Evolutionary conservation across 2,888 invertebrate genomes (phyloP).

Genomic region (Nesidiocoris tenuis): DNA sequence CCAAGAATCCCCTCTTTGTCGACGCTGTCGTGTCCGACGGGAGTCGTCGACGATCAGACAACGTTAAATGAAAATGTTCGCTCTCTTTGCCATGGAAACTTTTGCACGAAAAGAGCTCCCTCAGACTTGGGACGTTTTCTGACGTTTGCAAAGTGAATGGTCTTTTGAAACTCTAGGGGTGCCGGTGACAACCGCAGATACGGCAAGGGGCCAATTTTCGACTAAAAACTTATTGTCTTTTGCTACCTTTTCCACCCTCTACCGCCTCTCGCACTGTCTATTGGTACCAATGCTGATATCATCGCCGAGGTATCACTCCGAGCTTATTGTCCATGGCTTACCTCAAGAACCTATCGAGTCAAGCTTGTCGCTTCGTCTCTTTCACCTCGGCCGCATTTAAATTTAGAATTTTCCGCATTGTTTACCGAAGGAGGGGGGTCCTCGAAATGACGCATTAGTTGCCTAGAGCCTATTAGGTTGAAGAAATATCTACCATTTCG

Average conservation of each 20-base stretch:
- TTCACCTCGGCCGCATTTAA: too few species aligned
- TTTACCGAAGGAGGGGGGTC: too few species aligned
- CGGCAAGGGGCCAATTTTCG: conserved; percentile 15
- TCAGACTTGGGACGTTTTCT: neutral
- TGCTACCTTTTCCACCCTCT: neutral
- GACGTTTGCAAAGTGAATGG: conserved; percentile 22
- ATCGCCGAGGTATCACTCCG: neutral
- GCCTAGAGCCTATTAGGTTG: too few species aligned
- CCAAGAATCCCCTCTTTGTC: neutral
- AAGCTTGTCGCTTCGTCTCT: too few species aligned
- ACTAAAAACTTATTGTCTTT: conserved; percentile 23
- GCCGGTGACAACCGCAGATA: conserved; percentile 5
- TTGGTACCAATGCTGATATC: neutral
- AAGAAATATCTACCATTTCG: too few species aligned
- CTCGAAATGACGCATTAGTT: too few species aligned
- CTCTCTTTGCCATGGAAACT: neutral
- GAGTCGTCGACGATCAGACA: neutral
- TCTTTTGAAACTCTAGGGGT: conserved; percentile 16
- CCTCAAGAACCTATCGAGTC: conserved; percentile 14
- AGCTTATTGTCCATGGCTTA: conserved; percentile 10
- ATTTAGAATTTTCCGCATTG: too few species aligned
- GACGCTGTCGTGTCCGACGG: neutral
- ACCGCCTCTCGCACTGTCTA: neutral
- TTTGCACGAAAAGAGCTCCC: neutral
- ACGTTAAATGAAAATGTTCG: neutral